These are phyloP conservation scores for Pantherophis guttatus DNA, from an alignment of 2,113 vertebrate genomes.

Conservation along the genomic window DNA sequence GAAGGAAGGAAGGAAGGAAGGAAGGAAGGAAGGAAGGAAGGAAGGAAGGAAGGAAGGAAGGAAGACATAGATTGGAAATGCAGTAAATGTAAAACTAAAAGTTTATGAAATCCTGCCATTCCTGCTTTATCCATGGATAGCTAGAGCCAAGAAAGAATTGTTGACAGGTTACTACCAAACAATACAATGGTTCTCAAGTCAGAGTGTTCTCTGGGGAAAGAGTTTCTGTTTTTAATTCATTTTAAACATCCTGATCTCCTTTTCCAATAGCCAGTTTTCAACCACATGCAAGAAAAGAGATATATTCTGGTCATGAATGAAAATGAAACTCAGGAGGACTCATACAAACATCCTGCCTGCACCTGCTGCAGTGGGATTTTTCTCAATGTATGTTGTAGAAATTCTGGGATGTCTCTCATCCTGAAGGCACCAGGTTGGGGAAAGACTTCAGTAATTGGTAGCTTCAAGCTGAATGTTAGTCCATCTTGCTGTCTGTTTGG, in stretches of 20 bases:
- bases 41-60: not conserved
- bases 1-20: not conserved
- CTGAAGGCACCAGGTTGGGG: not conserved
- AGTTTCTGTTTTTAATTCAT: not conserved
- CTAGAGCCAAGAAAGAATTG: not conserved
- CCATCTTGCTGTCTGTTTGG: not conserved
- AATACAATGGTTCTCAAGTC: not conserved
- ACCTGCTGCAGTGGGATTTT: not conserved
- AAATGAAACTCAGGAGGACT: not conserved
- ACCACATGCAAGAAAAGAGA: not conserved
- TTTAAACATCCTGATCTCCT: not conserved
- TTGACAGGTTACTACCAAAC: not conserved
- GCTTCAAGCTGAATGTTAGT: not conserved
- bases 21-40: not conserved
- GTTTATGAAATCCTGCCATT: not conserved
- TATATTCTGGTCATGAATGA: not conserved
- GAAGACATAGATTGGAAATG: not conserved
- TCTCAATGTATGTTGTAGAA: not conserved
- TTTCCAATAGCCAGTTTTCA: not conserved
- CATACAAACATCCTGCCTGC: not conserved
- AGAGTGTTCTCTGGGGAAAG: not conserved
- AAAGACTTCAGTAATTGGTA: not conserved
- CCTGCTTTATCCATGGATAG: not conserved
- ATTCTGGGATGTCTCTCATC: not conserved
- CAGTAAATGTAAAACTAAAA: not conserved